Percentiles rank a stretch among this genome's conserved stretches.
phyloP scores from a whole-genome alignment of 2,113 vertebrate genomes.

The Pseudorectes ferrugineus region DNA sequence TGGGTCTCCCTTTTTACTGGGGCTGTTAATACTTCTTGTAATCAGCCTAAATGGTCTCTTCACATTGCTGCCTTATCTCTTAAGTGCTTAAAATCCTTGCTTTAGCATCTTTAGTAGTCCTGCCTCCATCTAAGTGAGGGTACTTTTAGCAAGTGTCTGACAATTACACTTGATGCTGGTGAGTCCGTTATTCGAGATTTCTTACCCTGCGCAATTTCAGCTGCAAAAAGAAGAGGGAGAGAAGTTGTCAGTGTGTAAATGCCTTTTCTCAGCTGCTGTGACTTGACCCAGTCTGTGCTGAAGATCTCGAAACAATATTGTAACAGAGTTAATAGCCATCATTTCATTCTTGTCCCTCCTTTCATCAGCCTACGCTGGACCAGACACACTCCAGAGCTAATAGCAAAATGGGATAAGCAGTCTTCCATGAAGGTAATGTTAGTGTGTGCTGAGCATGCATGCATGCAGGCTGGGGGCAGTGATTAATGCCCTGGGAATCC shows the following conservation, averaged over 20 bases:
- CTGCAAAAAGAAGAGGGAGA: not conserved
- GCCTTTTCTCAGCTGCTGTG: not conserved
- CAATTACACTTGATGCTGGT: not conserved
- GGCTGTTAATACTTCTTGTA: not conserved
- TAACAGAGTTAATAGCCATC: not conserved
- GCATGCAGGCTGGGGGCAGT: not conserved
- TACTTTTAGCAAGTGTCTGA: not conserved
- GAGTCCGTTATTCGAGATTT: not conserved
- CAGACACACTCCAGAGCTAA: not conserved
- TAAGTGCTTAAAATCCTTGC: not conserved
- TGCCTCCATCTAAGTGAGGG: not conserved
- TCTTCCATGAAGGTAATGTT: not conserved
- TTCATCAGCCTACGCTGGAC: not conserved
- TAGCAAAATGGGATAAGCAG: not conserved
- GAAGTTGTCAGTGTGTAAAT: not conserved
- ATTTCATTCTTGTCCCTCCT: not conserved
- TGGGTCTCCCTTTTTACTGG: not conserved
- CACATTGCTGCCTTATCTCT: not conserved
- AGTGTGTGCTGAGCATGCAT: not conserved
- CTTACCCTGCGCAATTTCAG: not conserved
- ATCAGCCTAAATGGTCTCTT: not conserved
- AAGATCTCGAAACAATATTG: not conserved
- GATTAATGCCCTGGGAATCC: slow-evolving; percentile 47
- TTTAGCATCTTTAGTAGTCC: not conserved
- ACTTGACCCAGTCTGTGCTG: not conserved